phyloP scores from a whole-genome alignment of 2,113 vertebrate genomes.

The Strix uralensis region DNA sequence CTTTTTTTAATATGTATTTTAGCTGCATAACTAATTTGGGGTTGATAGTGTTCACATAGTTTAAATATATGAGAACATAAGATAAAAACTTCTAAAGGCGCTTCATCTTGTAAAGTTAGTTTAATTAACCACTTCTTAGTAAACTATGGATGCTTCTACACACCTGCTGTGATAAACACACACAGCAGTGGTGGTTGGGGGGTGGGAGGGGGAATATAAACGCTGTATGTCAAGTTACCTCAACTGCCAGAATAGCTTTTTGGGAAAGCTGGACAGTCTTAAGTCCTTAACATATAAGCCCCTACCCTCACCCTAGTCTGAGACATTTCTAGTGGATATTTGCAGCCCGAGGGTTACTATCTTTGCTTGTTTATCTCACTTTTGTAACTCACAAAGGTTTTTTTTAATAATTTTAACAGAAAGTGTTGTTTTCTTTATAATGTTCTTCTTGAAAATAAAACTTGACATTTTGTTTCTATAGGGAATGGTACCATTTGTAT shows the following conservation, averaged over 20 bases:
- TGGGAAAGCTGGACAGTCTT: background rate
- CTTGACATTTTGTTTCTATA: constrained; percentile 57
- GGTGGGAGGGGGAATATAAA: accelerated
- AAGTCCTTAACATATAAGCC: background rate
- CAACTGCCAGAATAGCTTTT: background rate
- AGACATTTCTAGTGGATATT: background rate
- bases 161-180: background rate
- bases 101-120: background rate
- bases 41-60: background rate
- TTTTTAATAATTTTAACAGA: background rate
- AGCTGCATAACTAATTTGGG: background rate
- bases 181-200: accelerated
- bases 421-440: background rate
- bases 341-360: background rate
- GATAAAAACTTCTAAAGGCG: background rate
- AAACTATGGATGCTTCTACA: background rate
- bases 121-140: background rate
- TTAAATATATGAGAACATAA: background rate
- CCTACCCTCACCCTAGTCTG: background rate
- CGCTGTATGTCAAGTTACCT: background rate
- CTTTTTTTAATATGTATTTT: accelerated
- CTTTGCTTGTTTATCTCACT: background rate
- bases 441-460: background rate
- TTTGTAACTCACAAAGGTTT: background rate
- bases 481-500: constrained; percentile 98